Base-by-base conservation (phyloP, 2,888 invertebrate genomes). In the Pyralis farinalis region DNA sequence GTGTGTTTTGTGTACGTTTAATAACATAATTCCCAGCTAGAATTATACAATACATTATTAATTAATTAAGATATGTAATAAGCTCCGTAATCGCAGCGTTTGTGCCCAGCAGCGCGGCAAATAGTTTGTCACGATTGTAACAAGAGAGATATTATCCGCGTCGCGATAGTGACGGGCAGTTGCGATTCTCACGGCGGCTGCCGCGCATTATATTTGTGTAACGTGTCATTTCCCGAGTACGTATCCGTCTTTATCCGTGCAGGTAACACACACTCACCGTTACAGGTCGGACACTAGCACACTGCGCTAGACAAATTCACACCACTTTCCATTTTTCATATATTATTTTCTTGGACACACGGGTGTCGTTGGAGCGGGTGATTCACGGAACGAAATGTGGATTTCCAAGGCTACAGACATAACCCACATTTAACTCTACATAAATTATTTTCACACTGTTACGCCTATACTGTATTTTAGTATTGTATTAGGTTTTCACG, bases 291-390 rank as follows among this genome's bases (percentile, higher is more conserved):
- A 72, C 71, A 69, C 68, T 74, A 79, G 75, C 78, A 77, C 66
- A 80, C 76, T 80, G 76, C 68, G 63, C 76, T 79, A 77, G 75
- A 78, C 81, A 69, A 82, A 83, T 81, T 77, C 67, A 83, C 76
- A 82, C 80, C 85, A 86, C 86, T 87, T 87, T 87, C 85, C 82
- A 85, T 86, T 87, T 86, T 86, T 80, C 83, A 75, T 71, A 68
- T 67, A 72, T 71, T 66, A 78, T 85, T 83, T 82, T 76, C 75
- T 83, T 71, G 58, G 65, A 72, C 67, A 62, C 65, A 55, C 59
- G 65, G 66, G 69, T 72, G 67, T 68, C 59, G 62, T 67, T 66
- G 73, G 65, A 69, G 71, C 72, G 69, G 65, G 70, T 74, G 73
- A 68, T 83, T 83, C 71, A 73, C 71, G 68, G 71, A 78, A 79